Conservation (phyloP, 2,113 vertebrate species). For the Hippocampus comes region DNA sequence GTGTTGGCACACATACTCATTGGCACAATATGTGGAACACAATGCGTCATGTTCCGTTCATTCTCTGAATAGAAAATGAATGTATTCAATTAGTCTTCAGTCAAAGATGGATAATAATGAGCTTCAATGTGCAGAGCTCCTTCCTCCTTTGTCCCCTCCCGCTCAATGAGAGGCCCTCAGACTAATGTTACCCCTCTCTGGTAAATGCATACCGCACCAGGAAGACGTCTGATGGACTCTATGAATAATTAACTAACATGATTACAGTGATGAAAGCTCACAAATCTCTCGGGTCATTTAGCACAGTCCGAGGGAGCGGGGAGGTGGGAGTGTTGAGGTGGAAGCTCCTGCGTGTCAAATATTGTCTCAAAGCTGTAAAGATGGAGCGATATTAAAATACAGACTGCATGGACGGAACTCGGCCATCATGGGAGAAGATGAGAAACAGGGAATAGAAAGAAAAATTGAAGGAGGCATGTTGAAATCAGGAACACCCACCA, state of each 20-base stretch:
- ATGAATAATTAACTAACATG: constrained; percentile 74
- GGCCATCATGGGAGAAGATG: constrained; percentile 30
- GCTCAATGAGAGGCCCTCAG: constrained; percentile 41
- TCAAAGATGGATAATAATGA: constrained; percentile 52
- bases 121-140: constrained; percentile 37
- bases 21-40: constrained; percentile 19
- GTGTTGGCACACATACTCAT: background rate
- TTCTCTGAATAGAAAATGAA: constrained; percentile 53
- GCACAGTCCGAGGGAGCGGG: constrained; percentile 42
- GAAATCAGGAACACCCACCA: constrained; percentile 60
- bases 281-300: constrained; percentile 66
- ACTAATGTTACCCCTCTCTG: constrained; percentile 59
- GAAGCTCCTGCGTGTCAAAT: constrained; percentile 42
- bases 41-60: constrained; percentile 7
- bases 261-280: constrained; percentile 73
- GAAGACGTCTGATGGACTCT: constrained; percentile 64
- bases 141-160: constrained; percentile 52
- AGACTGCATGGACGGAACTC: constrained; percentile 15
- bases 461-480: constrained; percentile 33
- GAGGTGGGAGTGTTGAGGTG: background rate
- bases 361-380: constrained; percentile 55
- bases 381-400: constrained; percentile 19
- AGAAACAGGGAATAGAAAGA: constrained; percentile 10
- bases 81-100: constrained; percentile 58
- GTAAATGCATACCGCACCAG: constrained; percentile 68